Evolutionary conservation across 2,888 invertebrate species (phyloP).

Genomic region (Prenolepis imparis): DNA sequence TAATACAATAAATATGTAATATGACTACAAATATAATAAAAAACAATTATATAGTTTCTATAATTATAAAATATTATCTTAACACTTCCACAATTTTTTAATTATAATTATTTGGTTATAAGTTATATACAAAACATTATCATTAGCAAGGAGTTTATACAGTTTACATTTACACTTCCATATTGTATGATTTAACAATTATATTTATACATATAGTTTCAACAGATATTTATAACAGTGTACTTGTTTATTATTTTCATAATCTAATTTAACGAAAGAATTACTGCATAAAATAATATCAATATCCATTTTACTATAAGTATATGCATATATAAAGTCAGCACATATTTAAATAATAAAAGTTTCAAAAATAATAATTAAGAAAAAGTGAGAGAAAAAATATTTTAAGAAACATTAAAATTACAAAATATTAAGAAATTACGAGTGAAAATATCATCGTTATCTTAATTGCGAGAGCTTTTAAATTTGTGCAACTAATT

Average conservation of each 20-base stretch:
- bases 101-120: background rate
- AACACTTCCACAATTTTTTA: background rate
- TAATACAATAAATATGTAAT: background rate
- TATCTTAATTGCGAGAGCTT: background rate
- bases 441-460: background rate
- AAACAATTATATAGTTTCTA: background rate
- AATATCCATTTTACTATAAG: background rate
- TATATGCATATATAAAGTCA: background rate
- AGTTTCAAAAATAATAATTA: background rate
- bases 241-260: background rate
- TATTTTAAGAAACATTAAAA: conserved; percentile 2
- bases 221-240: background rate
- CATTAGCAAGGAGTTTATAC: too few relatives aligned
- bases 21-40: too few relatives aligned
- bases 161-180: background rate
- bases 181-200: background rate
- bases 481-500: background rate
- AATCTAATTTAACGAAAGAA: background rate
- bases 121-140: background rate
- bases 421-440: background rate
- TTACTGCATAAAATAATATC: background rate
- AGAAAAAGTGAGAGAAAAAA: background rate
- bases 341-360: background rate
- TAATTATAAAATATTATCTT: background rate
- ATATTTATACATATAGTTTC: background rate